Base-by-base conservation (phyloP, 2,888 invertebrate genomes). In the Scaptomyza tumidula region DNA sequence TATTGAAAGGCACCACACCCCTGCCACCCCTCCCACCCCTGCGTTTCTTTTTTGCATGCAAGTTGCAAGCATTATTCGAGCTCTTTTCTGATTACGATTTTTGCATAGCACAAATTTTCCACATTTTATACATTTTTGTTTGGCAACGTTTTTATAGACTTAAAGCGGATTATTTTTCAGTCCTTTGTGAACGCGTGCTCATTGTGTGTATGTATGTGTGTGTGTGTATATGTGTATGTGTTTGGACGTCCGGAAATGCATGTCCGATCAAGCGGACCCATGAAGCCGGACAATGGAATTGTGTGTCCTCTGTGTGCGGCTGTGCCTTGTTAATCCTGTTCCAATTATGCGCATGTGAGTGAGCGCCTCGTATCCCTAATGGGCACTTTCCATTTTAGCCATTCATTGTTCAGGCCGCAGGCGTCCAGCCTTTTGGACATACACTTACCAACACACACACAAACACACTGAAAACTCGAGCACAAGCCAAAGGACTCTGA, bases 91-190 rank as follows among this genome's bases (percentile, higher is more conserved):
- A 46, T 58, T 67, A 45, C 55, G 19, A 71, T 73, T 84, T 41
- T 80, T 86, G 82, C 85, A 87, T 85, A 78, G 43, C 24, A 48
- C 45, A 11, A 59, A 71, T 63, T 73, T 77, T 61, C n/a, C 49
- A 49, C 55, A 78, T 24, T 24, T 24, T 79, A 14, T 52, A 46
- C 55, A 78, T 79, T 70, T 71, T 62, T 66, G 75, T 88, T 80
- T 75, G 73, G 71, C 75, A 80, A 71, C 81, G 71, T 81, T 80
- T 80, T 80, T 79, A 63, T 75, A 79, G 76, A 78, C 79, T 87
- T 77, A 90, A 90, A 90, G 90, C 87, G 89, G 89, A 90, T 90
- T 90, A 90, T 88, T 89, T 90, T 90, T 82, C 78, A 80, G 50
- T 50, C 54, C 69, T 74, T 86, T 80, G 84, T 81, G 58, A 24